These are phyloP conservation scores for Prochilodus magdalenae DNA, from an alignment of 2,113 vertebrate genomes.

Conservation along the genomic window DNA sequence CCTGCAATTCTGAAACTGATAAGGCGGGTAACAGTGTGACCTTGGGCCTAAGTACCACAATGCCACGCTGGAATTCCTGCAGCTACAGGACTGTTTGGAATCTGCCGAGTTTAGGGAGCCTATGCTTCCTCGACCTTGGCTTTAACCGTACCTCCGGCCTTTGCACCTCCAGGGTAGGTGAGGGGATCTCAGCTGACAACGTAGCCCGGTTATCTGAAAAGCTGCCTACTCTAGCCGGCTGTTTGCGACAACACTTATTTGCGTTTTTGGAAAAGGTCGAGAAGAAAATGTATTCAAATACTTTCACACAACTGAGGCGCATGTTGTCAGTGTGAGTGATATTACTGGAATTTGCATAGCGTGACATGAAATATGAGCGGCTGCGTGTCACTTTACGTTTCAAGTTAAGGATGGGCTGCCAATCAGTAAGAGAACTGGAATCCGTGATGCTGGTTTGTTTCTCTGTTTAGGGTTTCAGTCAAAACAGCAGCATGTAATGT, in stretches of 20 bases:
- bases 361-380: background rate
- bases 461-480: background rate
- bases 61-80: constrained; percentile 69
- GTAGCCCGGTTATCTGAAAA: background rate
- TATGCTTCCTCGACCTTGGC: constrained; percentile 74
- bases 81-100: constrained; percentile 62
- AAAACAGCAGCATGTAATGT: background rate
- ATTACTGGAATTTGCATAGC: background rate
- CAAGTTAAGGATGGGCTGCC: background rate
- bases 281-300: constrained; percentile 11
- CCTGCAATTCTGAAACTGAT: constrained; percentile 64
- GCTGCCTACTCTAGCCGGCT: background rate
- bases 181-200: constrained; percentile 56
- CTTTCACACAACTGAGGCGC: background rate
- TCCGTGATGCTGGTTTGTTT: constrained; percentile 1
- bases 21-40: constrained; percentile 70
- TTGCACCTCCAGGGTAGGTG: constrained; percentile 55
- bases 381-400: background rate
- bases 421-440: constrained; percentile 24
- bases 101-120: constrained; percentile 65
- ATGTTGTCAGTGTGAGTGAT: background rate
- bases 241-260: background rate
- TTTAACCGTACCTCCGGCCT: constrained; percentile 48
- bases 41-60: constrained; percentile 73
- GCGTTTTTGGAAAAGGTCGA: background rate